A percentile compares a stretch with the other conserved stretches of the same genome.
Evolutionary conservation across 1,140 invertebrate genomes (phyloP).

Genomic region (Coelopa frigida): DNA sequence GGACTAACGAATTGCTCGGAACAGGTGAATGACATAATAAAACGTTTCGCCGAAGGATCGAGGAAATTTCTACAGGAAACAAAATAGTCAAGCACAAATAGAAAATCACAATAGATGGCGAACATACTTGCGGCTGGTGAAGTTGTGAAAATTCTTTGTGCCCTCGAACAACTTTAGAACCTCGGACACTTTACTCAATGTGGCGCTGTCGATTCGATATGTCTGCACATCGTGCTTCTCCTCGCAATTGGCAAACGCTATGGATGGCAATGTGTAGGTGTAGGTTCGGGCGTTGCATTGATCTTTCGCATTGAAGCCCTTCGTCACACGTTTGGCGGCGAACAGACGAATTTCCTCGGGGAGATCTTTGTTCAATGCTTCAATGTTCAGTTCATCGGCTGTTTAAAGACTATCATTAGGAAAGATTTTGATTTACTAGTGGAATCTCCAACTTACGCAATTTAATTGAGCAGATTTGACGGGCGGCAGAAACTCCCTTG

Average conservation of each 20-base stretch:
- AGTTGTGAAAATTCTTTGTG: slow-evolving; percentile 96
- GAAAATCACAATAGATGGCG: background rate
- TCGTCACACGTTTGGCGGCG: slow-evolving; percentile 75
- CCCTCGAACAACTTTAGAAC: slow-evolving; percentile 72
- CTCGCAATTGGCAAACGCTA: slow-evolving; percentile 68
- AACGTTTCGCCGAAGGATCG: slow-evolving; percentile 80
- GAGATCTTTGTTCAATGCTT: slow-evolving; percentile 72
- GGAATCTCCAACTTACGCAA: slow-evolving; percentile 64
- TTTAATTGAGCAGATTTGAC: slow-evolving; percentile 90
- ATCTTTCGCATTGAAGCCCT: slow-evolving; percentile 89
- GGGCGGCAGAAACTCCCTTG: slow-evolving; percentile 89
- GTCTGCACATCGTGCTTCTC: slow-evolving; percentile 50
- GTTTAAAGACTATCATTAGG: background rate
- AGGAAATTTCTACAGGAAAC: slow-evolving; percentile 55
- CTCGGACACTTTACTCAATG: slow-evolving; percentile 59
- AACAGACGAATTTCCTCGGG: slow-evolving; percentile 84
- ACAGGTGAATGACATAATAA: slow-evolving; percentile 73
- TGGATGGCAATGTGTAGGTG: slow-evolving; percentile 86
- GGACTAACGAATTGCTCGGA: slow-evolving; percentile 71
- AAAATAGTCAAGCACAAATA: slow-evolving; percentile 2
- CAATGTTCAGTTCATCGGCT: slow-evolving; percentile 61
- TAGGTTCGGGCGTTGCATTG: slow-evolving; percentile 88
- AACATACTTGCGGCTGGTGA: slow-evolving; percentile 81
- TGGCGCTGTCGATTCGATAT: slow-evolving; percentile 61
- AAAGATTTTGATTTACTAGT: background rate